Base-by-base conservation (phyloP, 2,888 invertebrate species). In the Ptilodon capucinus region DNA sequence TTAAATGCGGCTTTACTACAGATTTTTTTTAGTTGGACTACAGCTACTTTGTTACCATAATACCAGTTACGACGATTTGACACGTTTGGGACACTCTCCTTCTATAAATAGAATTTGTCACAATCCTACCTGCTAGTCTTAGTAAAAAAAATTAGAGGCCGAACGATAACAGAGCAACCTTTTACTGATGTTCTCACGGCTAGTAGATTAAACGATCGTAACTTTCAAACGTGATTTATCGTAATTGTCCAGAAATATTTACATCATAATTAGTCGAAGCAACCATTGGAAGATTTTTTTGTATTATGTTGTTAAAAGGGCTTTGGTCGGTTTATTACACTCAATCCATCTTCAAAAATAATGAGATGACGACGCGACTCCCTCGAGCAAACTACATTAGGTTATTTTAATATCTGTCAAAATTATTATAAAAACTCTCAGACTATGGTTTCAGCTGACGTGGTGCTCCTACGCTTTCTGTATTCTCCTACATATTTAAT, bases 201-300 rank as follows among this genome's bases (percentile, higher is more conserved):
- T 40, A 41, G 49, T 40, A 41, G 49, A 48, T 53, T 53, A 56
- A 48, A 51, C 17, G 18, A 23, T 54, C 34, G 18, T 47, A 46
- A 48, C 65, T 60, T 58, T 61, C 54, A 47, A 38, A 35, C 38
- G 41, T 63, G 51, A 68, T 63, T 60, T 63, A 67, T 60, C 11
- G 32, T 32, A 7, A 32, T 32, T 14, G 14, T 7, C 4, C 32
- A 13, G 14, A 14, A 32, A 1, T 32, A 32, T 32, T 32, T 32
- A 32, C 32, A 5, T 14, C 32, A 14, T 8, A 32, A 32, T 14
- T 32, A 28, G 28, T 6, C 4, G 28, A n/a, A 2, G n/a, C n/a
- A 28, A 28, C 28, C 11, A 28, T 28, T 28, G 11, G 2, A n/a
- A n/a, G 11, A 4, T 11, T n/a, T 28, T 28, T 28, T 28, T 4